Evolutionary conservation across 2,113 vertebrate species (phyloP), one percentile per base, ranked within the genome.

Genomic region (Otolemur garnettii): DNA sequence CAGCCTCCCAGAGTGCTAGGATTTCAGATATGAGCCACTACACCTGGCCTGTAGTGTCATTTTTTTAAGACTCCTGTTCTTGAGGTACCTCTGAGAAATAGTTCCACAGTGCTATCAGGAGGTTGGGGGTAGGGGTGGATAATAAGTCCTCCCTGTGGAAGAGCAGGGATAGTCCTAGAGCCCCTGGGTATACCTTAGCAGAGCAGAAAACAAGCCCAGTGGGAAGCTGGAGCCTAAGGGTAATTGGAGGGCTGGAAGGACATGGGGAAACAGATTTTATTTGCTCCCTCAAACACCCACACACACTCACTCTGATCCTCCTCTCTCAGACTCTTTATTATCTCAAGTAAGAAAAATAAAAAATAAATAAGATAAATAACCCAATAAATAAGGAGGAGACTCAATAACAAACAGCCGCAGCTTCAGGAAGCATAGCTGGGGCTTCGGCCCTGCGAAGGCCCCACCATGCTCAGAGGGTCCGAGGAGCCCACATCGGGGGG

Each of bases 351-450:
- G 89, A 96, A 97, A 97, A 75, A 38, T 94, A 90, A 77, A 96
- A 97, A 87, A 98, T 98, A 98, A 98, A 98, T 98, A 98, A 97
- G 64, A 97, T 98, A 98, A 98, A 98, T 96, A 98, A 74, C 75
- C 42, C 60, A 93, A 97, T 98, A 98, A 98, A 98, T 97, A 98
- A 86, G 82, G 68, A 92, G 82, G 82, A 59, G 92, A 28, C 35
- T 45, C 66, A 17, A 2, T 2, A 66, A 15, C 3, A 21, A 42
- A 80, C 4, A 42, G 66, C 14, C 33, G 0, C 1, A 15, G 68
- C 59, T 38, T 97, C 83, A 97, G 72, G 96, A 97, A 4, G 69
- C 0, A 2, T 93, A 97, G 72, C 97, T 98, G 87, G 97, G 97
- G 68, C 97, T 97, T 4, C 0, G 81, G 71, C 81, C 85, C 30